Evolutionary conservation across 2,797 vertebrate genomes (phyloP).

Genomic region (Gobio occitaniae): DNA sequence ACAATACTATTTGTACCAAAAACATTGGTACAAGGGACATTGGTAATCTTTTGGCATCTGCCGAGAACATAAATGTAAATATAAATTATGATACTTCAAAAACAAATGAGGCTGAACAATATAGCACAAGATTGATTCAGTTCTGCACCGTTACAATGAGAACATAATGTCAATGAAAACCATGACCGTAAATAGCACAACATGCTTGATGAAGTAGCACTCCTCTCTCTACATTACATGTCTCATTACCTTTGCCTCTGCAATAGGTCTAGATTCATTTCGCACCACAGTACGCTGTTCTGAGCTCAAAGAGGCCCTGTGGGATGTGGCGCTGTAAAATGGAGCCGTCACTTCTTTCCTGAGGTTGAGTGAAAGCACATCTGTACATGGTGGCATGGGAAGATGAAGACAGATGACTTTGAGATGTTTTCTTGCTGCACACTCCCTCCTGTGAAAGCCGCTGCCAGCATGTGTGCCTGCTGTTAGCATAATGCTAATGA

Average conservation of each 20-base stretch:
- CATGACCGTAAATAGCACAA: slow-evolving; percentile 25
- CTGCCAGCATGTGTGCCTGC: slow-evolving; percentile 38
- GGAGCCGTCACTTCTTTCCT: slow-evolving; percentile 33
- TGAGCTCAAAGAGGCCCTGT: slow-evolving; percentile 33
- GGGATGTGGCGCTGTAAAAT: slow-evolving; percentile 34
- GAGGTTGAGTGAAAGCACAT: slow-evolving; percentile 48
- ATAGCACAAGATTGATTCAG: slow-evolving; percentile 7
- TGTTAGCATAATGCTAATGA: slow-evolving; percentile 43
- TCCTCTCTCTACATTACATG: slow-evolving; percentile 37
- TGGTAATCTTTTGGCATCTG: slow-evolving; percentile 3
- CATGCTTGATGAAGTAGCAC: slow-evolving; percentile 38
- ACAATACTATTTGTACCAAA: neutral
- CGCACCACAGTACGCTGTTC: slow-evolving; percentile 4
- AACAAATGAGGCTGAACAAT: slow-evolving; percentile 1
- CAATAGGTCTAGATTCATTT: slow-evolving; percentile 42
- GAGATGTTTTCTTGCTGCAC: slow-evolving; percentile 26
- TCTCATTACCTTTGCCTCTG: slow-evolving; percentile 52
- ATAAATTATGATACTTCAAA: slow-evolving; percentile 22
- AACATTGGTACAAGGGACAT: neutral
- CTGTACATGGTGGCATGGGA: slow-evolving; percentile 32
- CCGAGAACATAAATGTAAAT: slow-evolving; percentile 20
- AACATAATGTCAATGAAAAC: slow-evolving; percentile 12
- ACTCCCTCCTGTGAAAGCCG: slow-evolving; percentile 28
- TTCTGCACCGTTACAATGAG: neutral
- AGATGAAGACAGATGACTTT: slow-evolving; percentile 53